Percentiles rank a stretch among this genome's conserved stretches.
phyloP scores from a whole-genome alignment of 2,797 vertebrate species.

The Chromis chromis region DNA sequence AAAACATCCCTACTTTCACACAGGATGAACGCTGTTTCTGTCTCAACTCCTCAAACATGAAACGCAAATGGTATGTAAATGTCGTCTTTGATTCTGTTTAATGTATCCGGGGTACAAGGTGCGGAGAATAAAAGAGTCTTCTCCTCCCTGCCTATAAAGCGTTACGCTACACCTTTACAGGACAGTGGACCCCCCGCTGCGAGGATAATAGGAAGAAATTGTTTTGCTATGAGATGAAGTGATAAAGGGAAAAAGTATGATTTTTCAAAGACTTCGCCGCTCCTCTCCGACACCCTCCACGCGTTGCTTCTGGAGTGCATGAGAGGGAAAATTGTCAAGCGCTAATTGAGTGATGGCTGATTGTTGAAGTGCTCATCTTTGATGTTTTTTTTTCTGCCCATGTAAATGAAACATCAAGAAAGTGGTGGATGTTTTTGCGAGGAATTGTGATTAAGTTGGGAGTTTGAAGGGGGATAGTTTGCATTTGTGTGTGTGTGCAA shows the following conservation, averaged over 20 bases:
- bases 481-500: neutral
- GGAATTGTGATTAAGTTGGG: slow-evolving; percentile 54
- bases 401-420: slow-evolving; percentile 77
- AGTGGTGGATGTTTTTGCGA: slow-evolving; percentile 55
- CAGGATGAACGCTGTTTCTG: slow-evolving; percentile 72
- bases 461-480: slow-evolving; percentile 55
- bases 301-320: slow-evolving; percentile 62
- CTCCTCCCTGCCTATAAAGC: slow-evolving; percentile 74
- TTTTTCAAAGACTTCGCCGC: slow-evolving; percentile 78
- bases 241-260: slow-evolving; percentile 78
- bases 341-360: slow-evolving; percentile 82
- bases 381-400: slow-evolving; percentile 70
- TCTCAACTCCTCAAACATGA: slow-evolving; percentile 83
- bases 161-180: slow-evolving; percentile 73
- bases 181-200: slow-evolving; percentile 77
- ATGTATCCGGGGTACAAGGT: slow-evolving; percentile 80
- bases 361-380: slow-evolving; percentile 80
- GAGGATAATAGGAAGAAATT: slow-evolving; percentile 86
- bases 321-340: slow-evolving; percentile 67
- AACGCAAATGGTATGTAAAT: slow-evolving; percentile 85
- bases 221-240: slow-evolving; percentile 83
- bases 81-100: slow-evolving; percentile 84
- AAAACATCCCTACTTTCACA: slow-evolving; percentile 71
- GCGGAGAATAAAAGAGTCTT: slow-evolving; percentile 72
- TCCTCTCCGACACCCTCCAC: slow-evolving; percentile 54